Percentiles rank a stretch among this genome's conserved stretches.
These are phyloP conservation scores for Rhopilema esculentum DNA, from an alignment of 30 jellyfish, hydroid and myxozoan species.

Conservation along the genomic window DNA sequence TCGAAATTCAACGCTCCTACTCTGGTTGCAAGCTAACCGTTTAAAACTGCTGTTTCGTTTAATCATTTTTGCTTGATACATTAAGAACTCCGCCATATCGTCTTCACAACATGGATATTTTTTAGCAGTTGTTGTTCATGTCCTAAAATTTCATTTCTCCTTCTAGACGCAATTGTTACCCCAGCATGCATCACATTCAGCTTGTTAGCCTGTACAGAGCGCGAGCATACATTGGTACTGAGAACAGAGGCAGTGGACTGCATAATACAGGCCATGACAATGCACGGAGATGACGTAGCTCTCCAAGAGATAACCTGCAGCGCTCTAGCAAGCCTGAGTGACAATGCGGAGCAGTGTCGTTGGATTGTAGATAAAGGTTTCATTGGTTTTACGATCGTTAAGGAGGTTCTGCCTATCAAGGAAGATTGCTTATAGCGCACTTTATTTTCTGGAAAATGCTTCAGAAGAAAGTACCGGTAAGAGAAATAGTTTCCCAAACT, in stretches of 20 bases:
- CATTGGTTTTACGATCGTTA: not conserved
- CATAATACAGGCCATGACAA: slow-evolving; percentile 32
- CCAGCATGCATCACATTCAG: slow-evolving; percentile 26
- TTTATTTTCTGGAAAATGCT: slow-evolving; percentile 41
- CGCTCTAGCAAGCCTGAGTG: slow-evolving; percentile 42
- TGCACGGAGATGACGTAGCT: slow-evolving; percentile 29
- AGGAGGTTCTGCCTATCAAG: slow-evolving; percentile 24
- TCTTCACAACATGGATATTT: too few species aligned
- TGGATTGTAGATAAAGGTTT: slow-evolving; percentile 9
- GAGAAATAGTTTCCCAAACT: not conserved
- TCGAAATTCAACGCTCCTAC: too few species aligned
- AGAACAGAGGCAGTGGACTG: slow-evolving; percentile 1
- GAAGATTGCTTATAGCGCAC: slow-evolving; percentile 8
- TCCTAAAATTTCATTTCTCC: not conserved
- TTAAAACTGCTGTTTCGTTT: too few species aligned
- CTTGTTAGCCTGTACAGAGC: slow-evolving; percentile 22
- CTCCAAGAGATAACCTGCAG: slow-evolving; percentile 44
- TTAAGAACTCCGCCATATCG: too few species aligned
- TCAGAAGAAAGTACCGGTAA: slow-evolving; percentile 12
- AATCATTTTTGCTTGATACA: too few species aligned
- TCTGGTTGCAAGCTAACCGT: too few species aligned
- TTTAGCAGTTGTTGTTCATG: too few species aligned
- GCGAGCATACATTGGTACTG: not conserved
- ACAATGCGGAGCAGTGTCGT: slow-evolving; percentile 14
- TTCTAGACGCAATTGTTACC: slow-evolving; percentile 8